Percentiles rank a stretch among this genome's conserved stretches.
phyloP scores from a whole-genome alignment of 2,797 vertebrate species.

The Esox masquinongy region DNA sequence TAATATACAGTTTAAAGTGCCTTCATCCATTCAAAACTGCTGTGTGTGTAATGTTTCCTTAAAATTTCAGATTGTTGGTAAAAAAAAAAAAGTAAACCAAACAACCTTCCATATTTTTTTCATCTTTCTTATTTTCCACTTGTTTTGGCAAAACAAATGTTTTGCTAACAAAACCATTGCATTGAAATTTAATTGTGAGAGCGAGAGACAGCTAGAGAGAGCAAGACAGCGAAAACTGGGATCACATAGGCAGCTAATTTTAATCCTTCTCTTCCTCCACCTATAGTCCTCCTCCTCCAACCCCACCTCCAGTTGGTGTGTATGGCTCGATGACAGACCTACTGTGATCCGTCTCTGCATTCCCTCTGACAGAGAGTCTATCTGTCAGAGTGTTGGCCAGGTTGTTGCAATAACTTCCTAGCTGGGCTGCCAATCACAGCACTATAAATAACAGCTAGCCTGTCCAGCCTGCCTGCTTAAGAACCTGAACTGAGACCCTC shows the following conservation, averaged over 20 bases:
- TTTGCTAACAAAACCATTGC: too few relatives aligned
- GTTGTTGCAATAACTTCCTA: neutral
- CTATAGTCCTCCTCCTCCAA: neutral
- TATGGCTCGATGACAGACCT: conserved; percentile 5
- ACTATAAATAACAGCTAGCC: conserved; percentile 6
- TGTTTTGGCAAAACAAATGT: too few relatives aligned
- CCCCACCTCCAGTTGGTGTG: conserved; percentile 19
- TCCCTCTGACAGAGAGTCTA: neutral
- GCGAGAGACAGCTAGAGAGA: conserved; percentile 23
- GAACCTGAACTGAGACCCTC: neutral
- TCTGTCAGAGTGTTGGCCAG: neutral
- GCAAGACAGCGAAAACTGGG: neutral
- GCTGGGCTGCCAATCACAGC: conserved; percentile 1
- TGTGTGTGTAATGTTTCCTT: too few relatives aligned
- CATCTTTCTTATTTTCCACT: too few relatives aligned
- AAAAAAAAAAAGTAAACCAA: too few relatives aligned
- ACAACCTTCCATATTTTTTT: too few relatives aligned
- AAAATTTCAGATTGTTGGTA: too few relatives aligned
- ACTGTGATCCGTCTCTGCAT: conserved; percentile 1
- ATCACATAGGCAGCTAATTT: neutral
- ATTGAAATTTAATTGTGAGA: neutral
- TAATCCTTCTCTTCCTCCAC: neutral
- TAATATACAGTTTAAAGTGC: too few relatives aligned
- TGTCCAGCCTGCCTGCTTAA: neutral
- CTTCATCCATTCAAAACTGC: too few relatives aligned